These are phyloP conservation scores for Bactericera cockerelli DNA, from an alignment of 1,140 invertebrate species.

Conservation along the genomic window DNA sequence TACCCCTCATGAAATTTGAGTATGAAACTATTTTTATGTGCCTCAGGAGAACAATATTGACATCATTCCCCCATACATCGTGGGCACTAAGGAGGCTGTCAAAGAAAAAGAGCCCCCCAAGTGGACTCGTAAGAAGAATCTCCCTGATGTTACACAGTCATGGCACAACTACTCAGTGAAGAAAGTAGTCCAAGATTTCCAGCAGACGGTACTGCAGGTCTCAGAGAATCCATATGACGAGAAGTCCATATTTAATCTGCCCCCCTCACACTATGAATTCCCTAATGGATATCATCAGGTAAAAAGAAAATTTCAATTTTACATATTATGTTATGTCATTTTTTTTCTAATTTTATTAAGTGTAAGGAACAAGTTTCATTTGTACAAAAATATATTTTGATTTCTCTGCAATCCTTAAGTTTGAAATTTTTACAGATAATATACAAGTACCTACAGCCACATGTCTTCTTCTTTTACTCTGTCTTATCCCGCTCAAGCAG, in stretches of 20 bases:
- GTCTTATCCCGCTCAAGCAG: too few species aligned
- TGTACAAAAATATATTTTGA: not conserved
- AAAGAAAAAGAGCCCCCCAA: constrained; percentile 58
- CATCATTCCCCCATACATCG: constrained; percentile 63
- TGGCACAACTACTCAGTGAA: constrained; percentile 77
- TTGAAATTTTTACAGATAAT: constrained; percentile 10
- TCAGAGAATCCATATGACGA: constrained; percentile 61
- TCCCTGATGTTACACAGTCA: constrained; percentile 63
- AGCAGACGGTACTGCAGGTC: constrained; percentile 52
- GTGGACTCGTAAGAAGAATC: constrained; percentile 53
- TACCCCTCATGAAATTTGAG: too few species aligned
- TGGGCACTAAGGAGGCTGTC: constrained; percentile 62
- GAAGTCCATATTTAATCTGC: constrained; percentile 57
- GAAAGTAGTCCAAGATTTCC: constrained; percentile 57
- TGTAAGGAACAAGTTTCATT: not conserved
- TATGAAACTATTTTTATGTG: too few species aligned
- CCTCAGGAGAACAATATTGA: constrained; percentile 57
- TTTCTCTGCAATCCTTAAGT: not conserved
- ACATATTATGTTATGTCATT: constrained; percentile 3
- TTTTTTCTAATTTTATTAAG: constrained; percentile 10
- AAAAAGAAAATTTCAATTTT: constrained; percentile 16
- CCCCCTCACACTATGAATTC: constrained; percentile 72
- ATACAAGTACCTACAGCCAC: too few species aligned
- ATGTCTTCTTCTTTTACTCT: too few species aligned
- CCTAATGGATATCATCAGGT: constrained; percentile 69